Evolutionary conservation across 2,113 vertebrate species (phyloP).

Genomic region (Tilapia sparmanii): DNA sequence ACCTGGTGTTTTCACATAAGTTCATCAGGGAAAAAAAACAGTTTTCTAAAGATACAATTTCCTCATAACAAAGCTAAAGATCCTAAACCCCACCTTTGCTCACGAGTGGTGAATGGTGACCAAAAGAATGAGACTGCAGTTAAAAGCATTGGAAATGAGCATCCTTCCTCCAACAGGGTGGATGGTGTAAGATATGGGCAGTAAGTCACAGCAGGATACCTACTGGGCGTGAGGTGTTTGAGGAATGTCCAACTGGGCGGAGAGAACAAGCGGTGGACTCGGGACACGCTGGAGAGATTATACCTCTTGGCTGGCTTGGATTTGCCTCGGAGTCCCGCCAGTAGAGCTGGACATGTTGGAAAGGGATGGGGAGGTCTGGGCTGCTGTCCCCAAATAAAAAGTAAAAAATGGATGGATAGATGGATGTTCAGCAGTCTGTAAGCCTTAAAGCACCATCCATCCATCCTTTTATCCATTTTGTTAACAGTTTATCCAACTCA

Average conservation of each 20-base stretch:
- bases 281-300: background rate
- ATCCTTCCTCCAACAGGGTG: background rate
- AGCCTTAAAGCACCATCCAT: background rate
- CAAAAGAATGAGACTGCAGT: background rate
- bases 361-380: background rate
- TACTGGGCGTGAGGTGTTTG: background rate
- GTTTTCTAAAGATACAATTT: background rate
- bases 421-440: background rate
- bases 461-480: background rate
- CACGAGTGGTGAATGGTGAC: background rate
- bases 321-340: background rate
- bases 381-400: background rate
- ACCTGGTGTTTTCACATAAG: background rate
- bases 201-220: background rate
- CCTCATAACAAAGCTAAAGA: background rate
- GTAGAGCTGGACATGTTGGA: background rate
- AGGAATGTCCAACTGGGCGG: background rate
- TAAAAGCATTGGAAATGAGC: background rate
- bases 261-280: background rate
- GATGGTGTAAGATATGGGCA: background rate
- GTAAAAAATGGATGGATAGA: background rate
- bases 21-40: fast-evolving
- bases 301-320: background rate
- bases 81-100: background rate
- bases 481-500: background rate